Evolutionary conservation across 1,140 invertebrate genomes (phyloP).

Genomic region (Neocloeon triangulifer): DNA sequence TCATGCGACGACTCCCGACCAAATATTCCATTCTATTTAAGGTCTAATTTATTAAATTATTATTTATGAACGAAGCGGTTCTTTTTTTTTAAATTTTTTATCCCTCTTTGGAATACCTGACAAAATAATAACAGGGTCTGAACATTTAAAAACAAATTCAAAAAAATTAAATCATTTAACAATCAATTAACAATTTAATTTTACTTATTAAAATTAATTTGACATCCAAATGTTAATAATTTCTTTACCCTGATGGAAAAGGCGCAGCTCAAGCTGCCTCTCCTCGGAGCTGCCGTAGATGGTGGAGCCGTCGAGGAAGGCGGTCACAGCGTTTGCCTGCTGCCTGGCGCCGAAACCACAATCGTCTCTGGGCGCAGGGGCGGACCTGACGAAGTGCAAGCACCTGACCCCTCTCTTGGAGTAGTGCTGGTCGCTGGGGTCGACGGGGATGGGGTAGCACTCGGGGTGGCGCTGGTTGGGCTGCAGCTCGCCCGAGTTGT

Average conservation of each 20-base stretch:
- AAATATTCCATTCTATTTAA: too few species aligned
- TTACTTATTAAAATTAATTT: slow-evolving; percentile 2
- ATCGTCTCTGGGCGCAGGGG: slow-evolving; percentile 39
- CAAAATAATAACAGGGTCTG: too few species aligned
- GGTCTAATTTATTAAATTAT: too few species aligned
- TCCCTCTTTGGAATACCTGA: too few species aligned
- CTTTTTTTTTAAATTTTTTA: too few species aligned
- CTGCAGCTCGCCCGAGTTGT: slow-evolving; percentile 29
- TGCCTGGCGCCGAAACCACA: slow-evolving; percentile 62
- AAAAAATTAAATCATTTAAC: too few species aligned
- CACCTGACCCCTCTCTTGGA: neutral
- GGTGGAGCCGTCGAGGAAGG: slow-evolving; percentile 75
- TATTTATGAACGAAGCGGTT: too few species aligned
- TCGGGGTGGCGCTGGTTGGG: slow-evolving; percentile 48
- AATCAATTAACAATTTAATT: slow-evolving; percentile 5
- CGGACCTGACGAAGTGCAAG: slow-evolving; percentile 3
- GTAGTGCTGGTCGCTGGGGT: slow-evolving; percentile 42
- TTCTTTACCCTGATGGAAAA: slow-evolving; percentile 37
- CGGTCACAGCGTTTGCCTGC: slow-evolving; percentile 32
- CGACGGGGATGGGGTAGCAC: slow-evolving; percentile 57
- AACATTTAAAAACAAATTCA: too few species aligned
- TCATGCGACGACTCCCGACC: too few species aligned
- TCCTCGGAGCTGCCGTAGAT: slow-evolving; percentile 72
- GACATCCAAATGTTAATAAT: too few species aligned
- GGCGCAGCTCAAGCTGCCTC: slow-evolving; percentile 43